Percentiles rank a stretch among this genome's conserved stretches.
These are phyloP conservation scores for Nephrotoma guestfalica DNA, from an alignment of 2,888 invertebrate species.

Conservation along the genomic window DNA sequence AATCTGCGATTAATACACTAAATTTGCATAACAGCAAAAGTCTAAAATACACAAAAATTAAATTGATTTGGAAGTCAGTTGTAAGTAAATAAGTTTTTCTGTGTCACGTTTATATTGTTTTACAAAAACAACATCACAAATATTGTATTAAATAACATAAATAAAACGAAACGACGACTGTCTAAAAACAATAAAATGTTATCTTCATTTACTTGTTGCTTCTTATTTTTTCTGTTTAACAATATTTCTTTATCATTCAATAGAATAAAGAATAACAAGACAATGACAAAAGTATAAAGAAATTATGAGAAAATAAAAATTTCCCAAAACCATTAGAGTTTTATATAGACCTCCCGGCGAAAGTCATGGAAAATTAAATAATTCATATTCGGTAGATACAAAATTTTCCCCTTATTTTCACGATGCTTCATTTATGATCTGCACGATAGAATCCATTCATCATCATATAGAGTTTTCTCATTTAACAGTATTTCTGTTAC, in stretches of 20 bases:
- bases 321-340: neutral
- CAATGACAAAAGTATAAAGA: neutral
- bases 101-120: neutral
- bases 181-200: neutral
- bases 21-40: neutral
- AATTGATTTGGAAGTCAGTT: neutral
- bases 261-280: neutral
- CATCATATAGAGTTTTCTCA: neutral
- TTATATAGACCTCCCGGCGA: neutral
- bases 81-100: neutral
- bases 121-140: neutral
- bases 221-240: neutral
- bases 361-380: neutral
- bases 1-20: neutral
- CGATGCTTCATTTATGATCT: neutral
- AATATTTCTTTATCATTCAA: neutral
- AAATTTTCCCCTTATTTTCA: neutral
- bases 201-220: conserved; percentile 3
- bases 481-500: neutral
- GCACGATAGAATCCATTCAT: neutral
- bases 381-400: neutral
- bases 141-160: neutral
- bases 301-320: neutral
- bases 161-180: neutral
- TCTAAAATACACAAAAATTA: neutral